Percentiles rank a stretch among this genome's conserved stretches.
Conservation (phyloP, 92 coral and sea anemone species). For the Phymanthus crucifer region DNA sequence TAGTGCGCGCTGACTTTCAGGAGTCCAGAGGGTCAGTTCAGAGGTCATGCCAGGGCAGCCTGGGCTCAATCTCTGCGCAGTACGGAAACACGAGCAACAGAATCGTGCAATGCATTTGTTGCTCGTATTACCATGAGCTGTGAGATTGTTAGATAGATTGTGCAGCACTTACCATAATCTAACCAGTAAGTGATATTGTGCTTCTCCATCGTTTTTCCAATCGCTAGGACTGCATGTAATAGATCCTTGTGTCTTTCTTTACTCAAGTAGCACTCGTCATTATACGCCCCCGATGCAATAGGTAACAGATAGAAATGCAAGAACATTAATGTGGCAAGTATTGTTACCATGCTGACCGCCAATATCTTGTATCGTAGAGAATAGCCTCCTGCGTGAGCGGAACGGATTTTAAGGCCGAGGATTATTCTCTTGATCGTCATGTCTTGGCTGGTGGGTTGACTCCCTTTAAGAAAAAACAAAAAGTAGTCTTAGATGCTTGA, state of each 20-base stretch:
- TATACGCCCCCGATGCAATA: conserved; percentile 64
- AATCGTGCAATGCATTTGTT: too few species aligned
- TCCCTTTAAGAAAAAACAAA: not conserved
- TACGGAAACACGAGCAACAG: too few species aligned
- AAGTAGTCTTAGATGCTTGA: not conserved
- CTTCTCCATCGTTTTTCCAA: conserved; percentile 63
- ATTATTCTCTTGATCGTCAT: not conserved
- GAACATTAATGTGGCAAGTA: not conserved
- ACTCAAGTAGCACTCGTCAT: conserved; percentile 69
- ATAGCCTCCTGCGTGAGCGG: not conserved
- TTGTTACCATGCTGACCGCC: not conserved
- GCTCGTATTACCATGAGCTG: too few species aligned
- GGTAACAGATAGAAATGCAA: conserved; percentile 74
- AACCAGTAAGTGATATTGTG: conserved; percentile 75
- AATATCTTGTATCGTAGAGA: not conserved
- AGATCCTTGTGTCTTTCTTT: conserved; percentile 51
- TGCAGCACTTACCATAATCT: conserved; percentile 72
- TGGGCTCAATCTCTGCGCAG: too few species aligned
- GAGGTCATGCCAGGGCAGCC: too few species aligned
- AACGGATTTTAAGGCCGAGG: not conserved
- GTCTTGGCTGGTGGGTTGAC: not conserved
- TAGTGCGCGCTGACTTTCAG: too few species aligned
- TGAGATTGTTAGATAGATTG: too few species aligned
- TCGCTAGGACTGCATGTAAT: conserved; percentile 59
- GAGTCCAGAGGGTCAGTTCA: too few species aligned